phyloP scores from a whole-genome alignment of 2,113 vertebrate species.

The Otolemur garnettii region DNA sequence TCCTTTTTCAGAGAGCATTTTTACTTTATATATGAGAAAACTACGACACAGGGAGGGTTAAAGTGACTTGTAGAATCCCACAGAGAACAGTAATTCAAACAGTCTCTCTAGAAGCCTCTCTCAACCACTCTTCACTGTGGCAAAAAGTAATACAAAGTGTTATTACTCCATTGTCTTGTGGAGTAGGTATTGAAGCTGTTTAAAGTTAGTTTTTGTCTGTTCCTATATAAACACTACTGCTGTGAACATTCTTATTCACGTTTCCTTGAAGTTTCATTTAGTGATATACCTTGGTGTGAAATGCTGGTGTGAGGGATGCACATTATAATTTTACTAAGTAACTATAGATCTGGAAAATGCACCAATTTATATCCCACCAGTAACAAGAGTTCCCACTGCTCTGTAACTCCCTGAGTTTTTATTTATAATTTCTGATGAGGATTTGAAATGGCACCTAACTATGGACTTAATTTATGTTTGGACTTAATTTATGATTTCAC shows the following conservation, averaged over 20 bases:
- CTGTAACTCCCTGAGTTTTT: background rate
- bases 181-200: background rate
- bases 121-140: background rate
- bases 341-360: background rate
- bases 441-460: background rate
- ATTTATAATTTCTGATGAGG: background rate
- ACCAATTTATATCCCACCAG: background rate
- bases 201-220: background rate
- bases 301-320: too few species aligned
- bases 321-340: background rate
- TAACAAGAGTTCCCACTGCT: background rate
- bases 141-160: background rate
- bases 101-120: background rate
- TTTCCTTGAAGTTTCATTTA: background rate
- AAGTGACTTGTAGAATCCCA: background rate
- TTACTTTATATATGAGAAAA: background rate
- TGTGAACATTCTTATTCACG: background rate
- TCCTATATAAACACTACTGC: background rate
- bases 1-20: background rate
- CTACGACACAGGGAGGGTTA: background rate
- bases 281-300: background rate
- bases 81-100: background rate
- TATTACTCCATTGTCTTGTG: background rate
- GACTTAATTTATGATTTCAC: background rate
- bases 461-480: background rate